Base-by-base conservation (phyloP, 2,888 invertebrate species). In the Parnassius apollo region DNA sequence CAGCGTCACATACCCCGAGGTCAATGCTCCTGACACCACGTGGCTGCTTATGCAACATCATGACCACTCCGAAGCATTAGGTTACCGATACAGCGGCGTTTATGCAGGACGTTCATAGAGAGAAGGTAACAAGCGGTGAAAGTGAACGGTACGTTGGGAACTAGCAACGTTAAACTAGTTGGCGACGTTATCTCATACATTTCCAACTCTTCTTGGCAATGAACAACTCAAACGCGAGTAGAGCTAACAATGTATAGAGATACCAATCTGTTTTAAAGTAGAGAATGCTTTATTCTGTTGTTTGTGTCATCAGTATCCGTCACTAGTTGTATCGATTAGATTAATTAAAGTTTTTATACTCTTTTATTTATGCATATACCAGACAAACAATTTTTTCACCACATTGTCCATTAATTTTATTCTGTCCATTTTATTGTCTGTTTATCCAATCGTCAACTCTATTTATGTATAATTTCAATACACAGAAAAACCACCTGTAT, bases 11-110 rank as follows among this genome's bases (percentile, higher is more conserved):
- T 77, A 78, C 76, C 72, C 71, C 73, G 78, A 78, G 87, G 84
- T 90, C 87, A 83, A 81, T 75, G 88, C 75, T 80, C 88, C 75
- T 74, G 66, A 72, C 68, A 74, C 82, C 87, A 88, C 86, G 88
- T 88, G 88, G 80, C 75, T 71, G 62, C 69, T 86, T 87, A 82
- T 81, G 85, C 81, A 87, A 88, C 13, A 49, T 72, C 64, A 50
- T 63, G 55, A 54, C 59, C 65, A 69, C 68, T 73, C 71, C 73
- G 75, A 74, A 76, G 74, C 72, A 72, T 75, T 74, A 67, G 77
- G 75, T 79, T 75, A 74, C 66, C 61, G 59, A 42, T 59, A 55
- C 62, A 59, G 54, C 53, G 65, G 48, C 56, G 62, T 46, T 57
- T 58, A 56, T 58, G 46, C 51, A 55, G 62, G 52, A 49, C 53